These are phyloP conservation scores for Malurus splendens DNA, from an alignment of 2,797 vertebrate species.

Conservation along the genomic window DNA sequence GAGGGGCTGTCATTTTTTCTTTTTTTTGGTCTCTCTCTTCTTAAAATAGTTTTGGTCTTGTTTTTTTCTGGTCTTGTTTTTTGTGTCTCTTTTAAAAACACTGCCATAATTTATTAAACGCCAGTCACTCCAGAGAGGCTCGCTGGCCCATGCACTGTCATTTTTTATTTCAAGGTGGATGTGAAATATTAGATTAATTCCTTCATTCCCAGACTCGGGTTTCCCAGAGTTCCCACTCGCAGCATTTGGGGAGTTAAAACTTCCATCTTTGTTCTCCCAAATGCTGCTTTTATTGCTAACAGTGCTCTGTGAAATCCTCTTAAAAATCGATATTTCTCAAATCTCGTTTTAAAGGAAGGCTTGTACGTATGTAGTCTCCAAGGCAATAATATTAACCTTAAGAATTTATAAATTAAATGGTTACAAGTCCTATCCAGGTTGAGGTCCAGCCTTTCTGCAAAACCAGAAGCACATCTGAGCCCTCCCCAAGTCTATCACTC, in stretches of 20 bases:
- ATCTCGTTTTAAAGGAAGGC: not conserved
- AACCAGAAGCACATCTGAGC: not conserved
- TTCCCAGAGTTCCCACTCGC: rapidly evolving
- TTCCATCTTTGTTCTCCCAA: not conserved
- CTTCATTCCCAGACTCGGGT: not conserved
- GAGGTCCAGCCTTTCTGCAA: not conserved
- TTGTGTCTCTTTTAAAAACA: not conserved
- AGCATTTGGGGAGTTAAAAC: not conserved
- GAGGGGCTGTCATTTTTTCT: not conserved
- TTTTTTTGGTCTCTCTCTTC: rapidly evolving
- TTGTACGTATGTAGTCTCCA: not conserved
- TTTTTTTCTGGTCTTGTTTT: not conserved
- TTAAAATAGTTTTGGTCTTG: not conserved
- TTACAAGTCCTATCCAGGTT: not conserved
- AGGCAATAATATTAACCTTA: not conserved
- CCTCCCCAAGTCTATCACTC: rapidly evolving
- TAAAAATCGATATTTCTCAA: not conserved
- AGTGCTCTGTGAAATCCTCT: not conserved
- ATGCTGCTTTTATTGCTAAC: not conserved
- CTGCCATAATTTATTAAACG: not conserved
- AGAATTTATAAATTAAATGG: not conserved
- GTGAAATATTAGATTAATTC: not conserved
- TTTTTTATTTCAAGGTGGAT: not conserved
- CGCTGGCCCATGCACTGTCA: not conserved
- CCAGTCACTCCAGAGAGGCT: not conserved